phyloP scores from a whole-genome alignment of 2,113 vertebrate genomes.

The Spermophilus dauricus region DNA sequence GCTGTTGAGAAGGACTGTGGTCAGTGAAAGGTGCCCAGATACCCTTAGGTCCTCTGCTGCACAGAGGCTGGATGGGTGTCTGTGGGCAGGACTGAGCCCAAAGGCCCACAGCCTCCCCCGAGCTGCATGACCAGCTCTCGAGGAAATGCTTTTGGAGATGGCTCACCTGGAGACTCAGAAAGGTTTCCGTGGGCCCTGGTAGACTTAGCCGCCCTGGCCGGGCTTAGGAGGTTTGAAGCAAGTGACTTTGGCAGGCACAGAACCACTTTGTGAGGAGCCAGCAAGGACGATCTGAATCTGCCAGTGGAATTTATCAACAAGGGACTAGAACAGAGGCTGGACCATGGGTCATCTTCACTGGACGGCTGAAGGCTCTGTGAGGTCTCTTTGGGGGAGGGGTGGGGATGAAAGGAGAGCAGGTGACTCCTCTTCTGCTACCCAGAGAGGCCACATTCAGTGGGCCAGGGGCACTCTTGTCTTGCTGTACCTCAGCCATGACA shows the following conservation, averaged over 20 bases:
- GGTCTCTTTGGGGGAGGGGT: not conserved
- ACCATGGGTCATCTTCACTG: not conserved
- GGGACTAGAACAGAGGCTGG: rapidly evolving
- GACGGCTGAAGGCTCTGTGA: not conserved
- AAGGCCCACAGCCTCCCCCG: rapidly evolving
- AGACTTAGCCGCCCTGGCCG: not conserved
- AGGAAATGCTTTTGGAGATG: constrained; percentile 11
- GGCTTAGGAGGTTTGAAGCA: not conserved
- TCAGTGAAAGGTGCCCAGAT: not conserved
- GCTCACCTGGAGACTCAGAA: not conserved
- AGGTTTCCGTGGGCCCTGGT: not conserved
- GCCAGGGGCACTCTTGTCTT: not conserved
- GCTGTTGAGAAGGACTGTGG: not conserved
- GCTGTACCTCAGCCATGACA: not conserved
- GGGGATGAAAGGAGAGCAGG: too few relatives aligned
- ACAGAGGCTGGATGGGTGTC: not conserved
- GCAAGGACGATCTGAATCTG: constrained; percentile 29
- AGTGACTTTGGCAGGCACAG: not conserved
- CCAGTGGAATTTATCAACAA: not conserved
- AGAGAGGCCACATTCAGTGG: not conserved
- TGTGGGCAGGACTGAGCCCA: not conserved
- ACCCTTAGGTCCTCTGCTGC: rapidly evolving
- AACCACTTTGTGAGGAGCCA: not conserved
- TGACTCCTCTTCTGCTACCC: too few relatives aligned
- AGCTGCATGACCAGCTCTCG: not conserved